Conservation (phyloP, 1,140 invertebrate species). For the Euglossa dilemma region DNA sequence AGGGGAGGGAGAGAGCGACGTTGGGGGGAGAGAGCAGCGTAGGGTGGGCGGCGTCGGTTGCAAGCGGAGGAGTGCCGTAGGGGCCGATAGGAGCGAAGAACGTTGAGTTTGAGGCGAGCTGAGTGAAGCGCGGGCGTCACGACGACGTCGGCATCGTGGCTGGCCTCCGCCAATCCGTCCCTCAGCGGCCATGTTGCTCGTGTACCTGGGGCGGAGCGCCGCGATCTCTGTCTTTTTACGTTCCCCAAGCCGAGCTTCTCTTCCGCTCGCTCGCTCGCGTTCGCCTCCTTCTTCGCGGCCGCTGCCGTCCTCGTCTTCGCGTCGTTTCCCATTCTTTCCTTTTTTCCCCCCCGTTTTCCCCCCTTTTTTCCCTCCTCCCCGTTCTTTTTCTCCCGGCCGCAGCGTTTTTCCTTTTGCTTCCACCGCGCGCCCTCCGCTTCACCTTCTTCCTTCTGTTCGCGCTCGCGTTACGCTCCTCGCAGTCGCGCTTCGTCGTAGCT, state of each 20-base stretch:
- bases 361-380: neutral
- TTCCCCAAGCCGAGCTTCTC: constrained; percentile 37
- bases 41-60: constrained; percentile 72
- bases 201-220: constrained; percentile 80
- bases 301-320: constrained; percentile 19
- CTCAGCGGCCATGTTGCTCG: constrained; percentile 81
- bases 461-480: constrained; percentile 29
- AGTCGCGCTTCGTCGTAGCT: constrained; percentile 46
- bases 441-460: neutral
- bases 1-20: constrained; percentile 8
- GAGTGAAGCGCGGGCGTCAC: constrained; percentile 81
- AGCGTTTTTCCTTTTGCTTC: constrained; percentile 20
- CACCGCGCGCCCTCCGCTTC: too few species aligned
- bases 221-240: constrained; percentile 37
- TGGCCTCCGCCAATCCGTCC: constrained; percentile 81
- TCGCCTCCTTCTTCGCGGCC: constrained; percentile 34
- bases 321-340: constrained; percentile 17
- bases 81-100: constrained; percentile 62
- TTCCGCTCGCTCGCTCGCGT: constrained; percentile 8
- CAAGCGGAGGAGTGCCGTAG: constrained; percentile 69
- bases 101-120: constrained; percentile 66
- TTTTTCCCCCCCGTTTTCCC: neutral
- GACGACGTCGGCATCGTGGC: constrained; percentile 77
- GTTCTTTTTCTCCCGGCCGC: constrained; percentile 5
- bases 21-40: constrained; percentile 46